Percentiles rank a stretch among this genome's conserved stretches.
Conservation (phyloP, 2,888 invertebrate species). For the Sarcophaga caerulescens region DNA sequence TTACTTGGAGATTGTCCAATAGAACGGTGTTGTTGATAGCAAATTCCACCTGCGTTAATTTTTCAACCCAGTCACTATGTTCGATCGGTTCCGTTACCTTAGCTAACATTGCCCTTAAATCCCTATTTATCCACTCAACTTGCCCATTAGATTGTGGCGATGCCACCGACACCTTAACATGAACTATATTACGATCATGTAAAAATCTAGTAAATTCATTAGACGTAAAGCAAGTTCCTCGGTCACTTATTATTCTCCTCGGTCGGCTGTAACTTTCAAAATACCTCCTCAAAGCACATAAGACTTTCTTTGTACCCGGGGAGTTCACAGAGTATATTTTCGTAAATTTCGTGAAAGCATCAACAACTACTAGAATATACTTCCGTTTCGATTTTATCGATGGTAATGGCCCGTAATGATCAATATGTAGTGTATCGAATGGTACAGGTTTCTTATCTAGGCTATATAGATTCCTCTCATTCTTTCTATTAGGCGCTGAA, state of each 20-base stretch:
- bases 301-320: conserved; percentile 1
- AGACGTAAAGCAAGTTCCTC: conserved; percentile 32
- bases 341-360: conserved; percentile 12
- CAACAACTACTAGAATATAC: conserved; percentile 18
- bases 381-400: conserved; percentile 16
- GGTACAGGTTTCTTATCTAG: too few species aligned
- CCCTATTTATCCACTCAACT: background rate
- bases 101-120: conserved; percentile 5
- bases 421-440: background rate
- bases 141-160: too few species aligned
- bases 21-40: conserved; percentile 38
- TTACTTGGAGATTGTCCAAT: too few species aligned
- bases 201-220: conserved; percentile 31
- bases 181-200: too few species aligned
- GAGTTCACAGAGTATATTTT: conserved; percentile 13
- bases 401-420: conserved; percentile 34
- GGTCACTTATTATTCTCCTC: conserved; percentile 20
- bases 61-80: too few species aligned
- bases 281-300: conserved; percentile 15
- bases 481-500: too few species aligned
- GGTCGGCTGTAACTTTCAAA: conserved; percentile 24
- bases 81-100: too few species aligned
- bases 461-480: too few species aligned
- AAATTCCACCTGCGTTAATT: background rate
- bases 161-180: too few species aligned